Percentiles rank a stretch among this genome's conserved stretches.
These are phyloP conservation scores for Lagorchestes hirsutus DNA, from an alignment of 2,797 vertebrate genomes.

Conservation along the genomic window DNA sequence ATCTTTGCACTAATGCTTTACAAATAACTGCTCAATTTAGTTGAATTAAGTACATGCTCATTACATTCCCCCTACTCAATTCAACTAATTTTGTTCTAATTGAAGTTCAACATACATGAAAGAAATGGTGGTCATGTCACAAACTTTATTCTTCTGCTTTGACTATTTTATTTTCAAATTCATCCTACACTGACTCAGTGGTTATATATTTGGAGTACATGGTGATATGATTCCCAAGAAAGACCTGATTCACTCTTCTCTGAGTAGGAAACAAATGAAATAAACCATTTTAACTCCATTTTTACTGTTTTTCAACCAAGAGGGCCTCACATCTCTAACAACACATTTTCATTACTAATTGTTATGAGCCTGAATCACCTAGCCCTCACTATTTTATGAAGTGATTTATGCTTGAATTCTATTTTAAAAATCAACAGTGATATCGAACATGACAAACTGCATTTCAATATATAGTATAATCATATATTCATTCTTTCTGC, in stretches of 20 bases:
- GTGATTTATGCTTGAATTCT: neutral
- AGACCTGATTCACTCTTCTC: neutral
- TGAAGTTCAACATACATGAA: neutral
- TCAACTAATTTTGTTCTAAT: neutral
- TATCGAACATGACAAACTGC: neutral
- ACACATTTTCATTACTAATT: conserved; percentile 1
- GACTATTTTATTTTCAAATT: neutral
- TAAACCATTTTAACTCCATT: neutral
- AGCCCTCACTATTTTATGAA: neutral
- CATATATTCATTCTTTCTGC: neutral
- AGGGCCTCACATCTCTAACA: neutral
- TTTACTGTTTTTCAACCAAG: conserved; percentile 1
- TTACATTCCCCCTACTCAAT: conserved; percentile 21
- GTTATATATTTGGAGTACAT: neutral
- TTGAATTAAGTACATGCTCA: conserved; percentile 21
- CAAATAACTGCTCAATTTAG: conserved; percentile 11
- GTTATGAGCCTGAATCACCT: neutral
- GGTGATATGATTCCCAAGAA: neutral
- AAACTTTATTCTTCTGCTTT: neutral
- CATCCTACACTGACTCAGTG: neutral
- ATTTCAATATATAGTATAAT: neutral
- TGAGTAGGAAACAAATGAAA: neutral
- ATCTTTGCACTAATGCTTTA: neutral
- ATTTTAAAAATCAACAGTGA: neutral
- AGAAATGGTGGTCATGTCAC: neutral